Percentiles rank a stretch among this genome's conserved stretches.
Evolutionary conservation across 2,888 invertebrate genomes (phyloP).

Genomic region (Eudasyphora cyanicolor): DNA sequence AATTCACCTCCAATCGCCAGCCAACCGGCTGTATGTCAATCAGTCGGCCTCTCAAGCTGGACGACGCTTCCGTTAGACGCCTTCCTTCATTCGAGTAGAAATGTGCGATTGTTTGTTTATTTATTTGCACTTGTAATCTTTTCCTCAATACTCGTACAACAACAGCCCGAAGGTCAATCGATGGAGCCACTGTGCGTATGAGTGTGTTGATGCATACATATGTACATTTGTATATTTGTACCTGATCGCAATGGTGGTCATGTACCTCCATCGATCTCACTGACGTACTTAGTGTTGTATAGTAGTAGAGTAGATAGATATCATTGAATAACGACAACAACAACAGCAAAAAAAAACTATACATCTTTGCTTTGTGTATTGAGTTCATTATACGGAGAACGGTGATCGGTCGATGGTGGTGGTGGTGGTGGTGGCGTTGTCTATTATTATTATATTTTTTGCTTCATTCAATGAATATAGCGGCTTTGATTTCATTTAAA

Average conservation of each 20-base stretch:
- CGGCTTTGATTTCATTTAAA: constrained; percentile 45
- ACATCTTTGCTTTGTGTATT: constrained; percentile 16
- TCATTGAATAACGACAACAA: not conserved
- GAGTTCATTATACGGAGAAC: constrained; percentile 49
- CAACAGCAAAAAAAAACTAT: constrained; percentile 22
- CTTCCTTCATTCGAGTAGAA: no score
- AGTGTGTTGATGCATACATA: not conserved
- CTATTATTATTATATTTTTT: not conserved
- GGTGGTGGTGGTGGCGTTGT: not conserved
- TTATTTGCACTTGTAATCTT: constrained; percentile 21
- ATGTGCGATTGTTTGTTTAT: not conserved
- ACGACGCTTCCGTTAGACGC: no score
- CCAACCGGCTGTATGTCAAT: no score
- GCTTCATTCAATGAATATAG: not conserved
- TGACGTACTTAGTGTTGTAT: no score
- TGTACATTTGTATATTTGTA: not conserved
- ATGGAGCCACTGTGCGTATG: constrained; percentile 4
- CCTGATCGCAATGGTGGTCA: constrained; percentile 1
- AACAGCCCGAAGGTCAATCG: not conserved
- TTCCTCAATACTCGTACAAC: not conserved
- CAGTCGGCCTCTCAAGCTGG: no score
- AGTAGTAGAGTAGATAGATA: not conserved
- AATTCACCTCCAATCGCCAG: no score
- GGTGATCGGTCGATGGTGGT: no score
- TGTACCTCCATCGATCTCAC: no score